These are phyloP conservation scores for Caenorhabditis angaria DNA, from an alignment of 2,888 invertebrate genomes.

Conservation along the genomic window DNA sequence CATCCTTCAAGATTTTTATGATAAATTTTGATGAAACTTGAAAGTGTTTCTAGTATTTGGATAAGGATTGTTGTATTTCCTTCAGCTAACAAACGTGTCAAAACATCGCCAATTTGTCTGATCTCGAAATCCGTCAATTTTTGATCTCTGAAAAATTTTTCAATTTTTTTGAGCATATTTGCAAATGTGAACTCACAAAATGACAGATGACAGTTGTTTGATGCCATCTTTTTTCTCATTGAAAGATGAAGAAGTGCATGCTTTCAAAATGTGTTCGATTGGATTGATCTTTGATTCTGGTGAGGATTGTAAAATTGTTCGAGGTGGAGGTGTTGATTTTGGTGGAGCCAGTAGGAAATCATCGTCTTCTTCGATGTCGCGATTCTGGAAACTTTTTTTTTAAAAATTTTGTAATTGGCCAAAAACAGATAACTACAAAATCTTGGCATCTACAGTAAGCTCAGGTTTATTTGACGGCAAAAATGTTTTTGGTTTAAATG, in stretches of 20 bases:
- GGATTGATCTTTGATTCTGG: slow-evolving; percentile 22
- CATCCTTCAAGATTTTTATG: slow-evolving; percentile 18
- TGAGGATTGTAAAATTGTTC: slow-evolving; percentile 19
- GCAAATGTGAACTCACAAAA: neutral
- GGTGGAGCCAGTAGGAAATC: slow-evolving; percentile 21
- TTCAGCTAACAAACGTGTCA: slow-evolving; percentile 29
- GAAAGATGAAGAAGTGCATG: slow-evolving; percentile 26
- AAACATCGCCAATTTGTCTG: slow-evolving; percentile 30
- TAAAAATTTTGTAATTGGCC: neutral
- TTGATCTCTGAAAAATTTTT: slow-evolving; percentile 8
- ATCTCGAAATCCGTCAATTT: slow-evolving; percentile 14
- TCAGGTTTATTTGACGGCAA: no score
- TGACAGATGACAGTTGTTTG: slow-evolving; percentile 20
- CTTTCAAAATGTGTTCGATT: slow-evolving; percentile 27
- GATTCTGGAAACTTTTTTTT: neutral
- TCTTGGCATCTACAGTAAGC: no score
- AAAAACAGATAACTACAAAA: neutral
- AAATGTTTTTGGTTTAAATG: no score
- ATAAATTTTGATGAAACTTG: slow-evolving; percentile 15
- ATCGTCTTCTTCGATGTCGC: slow-evolving; percentile 23
- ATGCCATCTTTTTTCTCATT: slow-evolving; percentile 39
- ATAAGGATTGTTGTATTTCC: slow-evolving; percentile 30
- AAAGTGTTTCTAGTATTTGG: slow-evolving; percentile 21
- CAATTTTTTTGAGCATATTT: neutral
- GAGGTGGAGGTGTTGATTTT: slow-evolving; percentile 11